phyloP scores from a whole-genome alignment of 2,113 vertebrate genomes.

The Apodemus sylvaticus region DNA sequence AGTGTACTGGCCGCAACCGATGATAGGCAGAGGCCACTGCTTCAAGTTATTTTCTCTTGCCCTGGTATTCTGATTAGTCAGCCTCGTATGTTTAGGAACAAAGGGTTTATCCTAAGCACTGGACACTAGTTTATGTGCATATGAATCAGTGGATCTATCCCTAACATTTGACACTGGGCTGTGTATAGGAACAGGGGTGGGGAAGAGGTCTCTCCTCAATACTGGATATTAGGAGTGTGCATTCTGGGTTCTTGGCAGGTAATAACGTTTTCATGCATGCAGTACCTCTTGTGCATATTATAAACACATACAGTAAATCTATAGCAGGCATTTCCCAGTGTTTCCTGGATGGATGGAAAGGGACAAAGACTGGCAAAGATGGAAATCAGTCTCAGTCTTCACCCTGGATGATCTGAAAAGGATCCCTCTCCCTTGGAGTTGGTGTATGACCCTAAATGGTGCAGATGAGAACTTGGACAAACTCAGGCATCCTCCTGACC shows the following conservation, averaged over 20 bases:
- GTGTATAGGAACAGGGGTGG: not conserved
- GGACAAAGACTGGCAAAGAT: not conserved
- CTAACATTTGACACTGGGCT: not conserved
- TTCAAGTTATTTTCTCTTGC: not conserved
- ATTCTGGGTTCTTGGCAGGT: not conserved
- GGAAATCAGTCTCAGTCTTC: accelerated
- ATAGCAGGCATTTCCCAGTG: not conserved
- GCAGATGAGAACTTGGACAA: accelerated
- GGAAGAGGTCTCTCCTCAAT: no score
- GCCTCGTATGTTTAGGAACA: no score
- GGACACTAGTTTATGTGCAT: not conserved
- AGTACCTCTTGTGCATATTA: not conserved
- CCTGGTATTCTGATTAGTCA: not conserved
- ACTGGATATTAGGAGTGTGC: not conserved
- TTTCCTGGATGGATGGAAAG: not conserved
- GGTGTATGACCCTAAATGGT: no score
- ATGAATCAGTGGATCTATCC: not conserved
- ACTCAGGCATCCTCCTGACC: not conserved
- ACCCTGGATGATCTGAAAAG: not conserved
- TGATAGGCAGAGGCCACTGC: accelerated
- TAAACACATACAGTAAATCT: no score
- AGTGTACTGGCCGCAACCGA: not conserved
- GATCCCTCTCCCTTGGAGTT: not conserved
- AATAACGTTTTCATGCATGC: not conserved
- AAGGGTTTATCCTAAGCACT: not conserved